Percentiles rank a stretch among this genome's conserved stretches.
These are phyloP conservation scores for Psittacula echo DNA, from an alignment of 2,797 vertebrate genomes.

Conservation along the genomic window DNA sequence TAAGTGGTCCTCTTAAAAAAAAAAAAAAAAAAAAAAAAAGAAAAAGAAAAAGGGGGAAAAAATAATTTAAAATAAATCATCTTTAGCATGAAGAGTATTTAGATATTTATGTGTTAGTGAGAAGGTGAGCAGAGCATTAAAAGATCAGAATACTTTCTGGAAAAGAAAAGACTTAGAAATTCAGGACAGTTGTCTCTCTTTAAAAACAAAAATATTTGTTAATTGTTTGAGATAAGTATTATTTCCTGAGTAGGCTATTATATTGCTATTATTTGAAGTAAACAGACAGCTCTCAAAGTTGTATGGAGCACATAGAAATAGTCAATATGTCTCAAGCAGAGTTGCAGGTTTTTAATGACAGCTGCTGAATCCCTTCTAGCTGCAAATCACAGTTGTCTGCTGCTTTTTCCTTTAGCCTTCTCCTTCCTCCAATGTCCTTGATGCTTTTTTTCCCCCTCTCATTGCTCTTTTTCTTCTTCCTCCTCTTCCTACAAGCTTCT, in stretches of 20 bases:
- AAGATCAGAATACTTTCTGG: not conserved
- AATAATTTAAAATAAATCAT: not conserved
- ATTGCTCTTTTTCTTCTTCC: constrained; percentile 16
- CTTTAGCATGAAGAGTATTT: not conserved
- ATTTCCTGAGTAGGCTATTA: not conserved
- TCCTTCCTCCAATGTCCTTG: not conserved
- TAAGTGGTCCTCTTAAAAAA: not conserved
- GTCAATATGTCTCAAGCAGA: constrained; percentile 31
- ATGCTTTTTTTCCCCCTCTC: constrained; percentile 1
- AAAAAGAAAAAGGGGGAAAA: too few species aligned
- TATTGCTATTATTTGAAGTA: not conserved
- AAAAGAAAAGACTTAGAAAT: not conserved
- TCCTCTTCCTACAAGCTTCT: not conserved
- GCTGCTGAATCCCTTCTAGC: constrained; percentile 24
- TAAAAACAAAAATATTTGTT: not conserved
- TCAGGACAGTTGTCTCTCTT: not conserved
- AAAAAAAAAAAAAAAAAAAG: too few species aligned
- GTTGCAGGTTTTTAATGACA: constrained; percentile 30
- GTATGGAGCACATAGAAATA: not conserved
- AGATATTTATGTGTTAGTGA: not conserved
- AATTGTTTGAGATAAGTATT: not conserved
- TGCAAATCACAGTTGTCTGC: constrained; percentile 26
- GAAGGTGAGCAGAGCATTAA: not conserved
- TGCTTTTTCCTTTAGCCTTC: constrained; percentile 52
- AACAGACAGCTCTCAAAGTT: not conserved